Evolutionary conservation across 2,113 vertebrate genomes (phyloP), one percentile per base, ranked within the genome.

Genomic region (Galeopterus variegatus): DNA sequence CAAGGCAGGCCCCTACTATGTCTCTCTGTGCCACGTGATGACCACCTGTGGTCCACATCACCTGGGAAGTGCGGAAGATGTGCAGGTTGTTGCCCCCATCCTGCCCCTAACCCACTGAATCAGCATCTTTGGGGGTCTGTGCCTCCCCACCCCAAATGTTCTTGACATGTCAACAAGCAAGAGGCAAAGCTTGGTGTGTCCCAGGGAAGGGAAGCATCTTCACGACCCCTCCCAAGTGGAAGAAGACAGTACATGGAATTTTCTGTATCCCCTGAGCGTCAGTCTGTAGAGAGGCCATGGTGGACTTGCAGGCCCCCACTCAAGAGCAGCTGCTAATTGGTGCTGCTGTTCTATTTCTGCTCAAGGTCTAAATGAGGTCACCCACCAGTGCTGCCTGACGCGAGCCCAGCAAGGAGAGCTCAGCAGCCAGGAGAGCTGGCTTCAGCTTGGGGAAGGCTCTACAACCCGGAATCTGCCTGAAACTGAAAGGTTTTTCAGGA

Each of bases 311-410:
- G 28, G 65, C 28, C 84, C 23, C 3, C 0, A 70, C 56, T 62
- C 33, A 2, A 0, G 24, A 48, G 94, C 48, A 33, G 85, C 85
- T 56, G 60, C 93, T 97, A 33, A 76, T 41, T 62, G 65, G 62
- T 0, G 0, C 67, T 21, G 52, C 73, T 21, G 13, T 36, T 56
- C 94, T 95, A 81, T 84, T 95, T 96, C 90, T 96, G 88, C 84
- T 92, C 73, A 19, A 1, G 50, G 31, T 81, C 60, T 64, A n/a
- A 96, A 96, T 15, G 94, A 95, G 97, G 77, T 83, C 95, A 87
- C 69, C 72, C 14, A 0, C 50, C 13, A 4, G n/a, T 24, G 69
- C 73, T n/a, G 1, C 76, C 80, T 21, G 36, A 33, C 9, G 54
- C 4, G 69, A 88, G 56, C 85, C 85, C 88, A 36, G 84, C 8